A percentile compares a stretch with the other conserved stretches of the same genome.
These are phyloP conservation scores for Polylopha cassiicola DNA, from an alignment of 2,888 invertebrate species.

Conservation along the genomic window DNA sequence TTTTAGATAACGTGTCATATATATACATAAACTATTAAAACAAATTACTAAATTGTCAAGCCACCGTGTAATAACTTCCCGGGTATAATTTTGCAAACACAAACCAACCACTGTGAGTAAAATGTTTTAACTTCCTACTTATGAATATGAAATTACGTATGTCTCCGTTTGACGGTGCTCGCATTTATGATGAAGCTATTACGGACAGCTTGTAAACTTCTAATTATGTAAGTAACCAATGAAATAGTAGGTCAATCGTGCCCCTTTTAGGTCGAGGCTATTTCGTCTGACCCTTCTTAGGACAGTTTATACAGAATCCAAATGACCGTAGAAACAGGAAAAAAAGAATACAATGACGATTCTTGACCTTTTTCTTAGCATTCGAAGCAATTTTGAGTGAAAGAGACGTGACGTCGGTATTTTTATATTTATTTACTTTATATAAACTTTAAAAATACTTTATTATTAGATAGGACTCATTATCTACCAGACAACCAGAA, in stretches of 20 bases:
- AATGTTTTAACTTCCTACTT: too few species aligned
- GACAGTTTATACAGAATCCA: constrained; percentile 22
- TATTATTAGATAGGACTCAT: too few species aligned
- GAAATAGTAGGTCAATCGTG: constrained; percentile 19
- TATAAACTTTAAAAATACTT: background rate
- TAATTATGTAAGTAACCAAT: constrained; percentile 25
- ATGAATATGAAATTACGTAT: too few species aligned
- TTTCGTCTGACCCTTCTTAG: constrained; percentile 24
- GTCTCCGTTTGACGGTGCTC: background rate
- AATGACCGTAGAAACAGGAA: constrained; percentile 16
- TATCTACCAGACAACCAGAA: too few species aligned
- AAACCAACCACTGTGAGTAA: too few species aligned
- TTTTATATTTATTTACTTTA: background rate
- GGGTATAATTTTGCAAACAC: too few species aligned
- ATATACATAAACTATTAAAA: too few species aligned
- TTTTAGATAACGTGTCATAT: too few species aligned
- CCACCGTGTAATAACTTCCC: too few species aligned
- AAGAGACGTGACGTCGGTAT: constrained; percentile 1
- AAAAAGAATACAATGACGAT: constrained; percentile 16
- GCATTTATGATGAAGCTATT: constrained; percentile 5
- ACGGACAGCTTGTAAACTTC: constrained; percentile 18
- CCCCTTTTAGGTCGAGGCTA: constrained; percentile 26
- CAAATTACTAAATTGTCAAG: too few species aligned
- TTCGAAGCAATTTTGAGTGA: constrained; percentile 12
- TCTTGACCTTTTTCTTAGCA: constrained; percentile 13